Conservation (phyloP, 2,797 vertebrate genomes). For the Protosalanx chinensis region DNA sequence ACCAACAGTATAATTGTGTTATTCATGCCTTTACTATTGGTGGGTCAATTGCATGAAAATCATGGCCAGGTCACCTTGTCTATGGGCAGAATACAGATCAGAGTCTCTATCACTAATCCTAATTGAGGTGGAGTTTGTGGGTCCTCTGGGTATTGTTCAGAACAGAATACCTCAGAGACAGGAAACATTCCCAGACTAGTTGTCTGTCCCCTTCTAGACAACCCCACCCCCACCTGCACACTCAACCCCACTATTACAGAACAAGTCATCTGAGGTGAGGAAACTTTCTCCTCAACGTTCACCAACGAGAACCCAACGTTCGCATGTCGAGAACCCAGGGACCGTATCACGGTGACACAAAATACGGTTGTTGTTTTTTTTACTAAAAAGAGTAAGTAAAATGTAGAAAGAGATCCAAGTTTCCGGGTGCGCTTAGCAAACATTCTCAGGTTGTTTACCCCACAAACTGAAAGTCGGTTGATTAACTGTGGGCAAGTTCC, state of each 20-base stretch:
- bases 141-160: conserved; percentile 8
- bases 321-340: not conserved
- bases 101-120: not conserved
- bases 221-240: too few relatives aligned
- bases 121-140: conserved; percentile 8
- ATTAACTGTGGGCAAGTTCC: conserved; percentile 16
- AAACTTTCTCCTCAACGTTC: conserved; percentile 17
- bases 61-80: not conserved
- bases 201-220: not conserved
- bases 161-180: conserved; percentile 29
- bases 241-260: not conserved
- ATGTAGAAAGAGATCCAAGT: not conserved
- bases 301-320: too few relatives aligned
- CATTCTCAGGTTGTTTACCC: not conserved
- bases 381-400: not conserved
- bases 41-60: too few relatives aligned
- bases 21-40: too few relatives aligned
- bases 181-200: conserved; percentile 36
- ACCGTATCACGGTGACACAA: not conserved
- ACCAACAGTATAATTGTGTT: too few relatives aligned
- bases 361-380: not conserved
- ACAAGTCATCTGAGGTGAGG: conserved; percentile 40
- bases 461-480: conserved; percentile 7
- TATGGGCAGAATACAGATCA: not conserved
- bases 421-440: too few relatives aligned